phyloP scores from a whole-genome alignment of 1,140 invertebrate genomes.

The Brachionus asplanchnoidis region DNA sequence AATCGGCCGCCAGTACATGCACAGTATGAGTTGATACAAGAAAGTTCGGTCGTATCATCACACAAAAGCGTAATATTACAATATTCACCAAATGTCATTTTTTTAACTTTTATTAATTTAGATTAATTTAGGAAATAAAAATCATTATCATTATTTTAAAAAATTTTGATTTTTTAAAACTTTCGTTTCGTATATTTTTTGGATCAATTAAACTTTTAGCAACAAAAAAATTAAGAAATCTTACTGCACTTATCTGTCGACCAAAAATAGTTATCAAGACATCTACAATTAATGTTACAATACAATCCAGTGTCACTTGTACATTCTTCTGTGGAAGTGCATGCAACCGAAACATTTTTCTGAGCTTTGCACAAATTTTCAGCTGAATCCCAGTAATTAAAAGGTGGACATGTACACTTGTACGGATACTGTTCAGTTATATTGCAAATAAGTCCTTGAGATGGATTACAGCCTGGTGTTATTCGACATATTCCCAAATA shows the following conservation, averaged over 20 bases:
- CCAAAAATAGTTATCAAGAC: background rate
- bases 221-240: background rate
- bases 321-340: background rate
- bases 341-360: background rate
- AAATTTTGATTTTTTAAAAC: too few relatives aligned
- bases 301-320: background rate
- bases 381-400: background rate
- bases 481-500: background rate
- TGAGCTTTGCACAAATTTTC: background rate
- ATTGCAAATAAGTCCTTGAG: background rate
- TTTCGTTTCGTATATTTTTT: too few relatives aligned
- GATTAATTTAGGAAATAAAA: too few relatives aligned
- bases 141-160: too few relatives aligned
- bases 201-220: too few relatives aligned
- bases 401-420: background rate
- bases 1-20: background rate
- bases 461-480: background rate
- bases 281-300: background rate
- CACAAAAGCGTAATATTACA: background rate
- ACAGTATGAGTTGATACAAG: background rate
- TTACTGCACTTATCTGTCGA: background rate
- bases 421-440: background rate
- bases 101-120: background rate
- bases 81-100: background rate
- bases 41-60: background rate